Base-by-base conservation (phyloP, 1,140 invertebrate genomes). In the Euglossa dilemma region DNA sequence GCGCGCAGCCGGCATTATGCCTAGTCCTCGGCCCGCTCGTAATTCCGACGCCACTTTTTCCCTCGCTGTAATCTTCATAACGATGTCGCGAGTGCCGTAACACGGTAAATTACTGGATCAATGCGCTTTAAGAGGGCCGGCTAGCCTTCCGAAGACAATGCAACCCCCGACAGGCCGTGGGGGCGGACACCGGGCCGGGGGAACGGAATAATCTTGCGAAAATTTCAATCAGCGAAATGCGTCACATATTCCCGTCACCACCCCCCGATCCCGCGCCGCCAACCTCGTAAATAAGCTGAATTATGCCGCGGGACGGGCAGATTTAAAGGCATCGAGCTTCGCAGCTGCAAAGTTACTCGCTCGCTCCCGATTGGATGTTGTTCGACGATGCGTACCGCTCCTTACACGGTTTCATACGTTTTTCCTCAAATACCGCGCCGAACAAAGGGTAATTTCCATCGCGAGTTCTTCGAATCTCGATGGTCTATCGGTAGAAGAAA, bases 141-240 rank as follows among this genome's bases (percentile, higher is more conserved):
- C 87, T 81, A 50, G 85, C 36, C 73, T 85, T 59, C 43, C 67
- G 73, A 80, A 85, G 86, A 84, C 84, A 74, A 84, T 86, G 76
- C 76, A 59, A 63, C 23, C 28, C 54, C 50, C 36, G 28, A 5
- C 61, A 28, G 18, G 25, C 28, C 7, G 28, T 61, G 87, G 87
- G 83, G 67, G 71, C 59, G 54, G 28, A 50, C 75, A 83, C 79
- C 74, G 71, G 56, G 43, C 5, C 66, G 50, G 54, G 20, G 52
- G 43, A 70, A 75, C 12, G 59, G 91, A 91, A 93, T 90, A 92
- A 93, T 92, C 90, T 91, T 87, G 87, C 70, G 89, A 92, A 93
- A 93, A 93, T 93, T 94, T 93, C 93, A 94, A 94, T 94, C 93
- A 93, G 91, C 90, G 89, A 93, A 94, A 94, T 94, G 93, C 91